Base-by-base conservation (phyloP, 2,113 vertebrate genomes). In the Brachyhypopomus gauderio region DNA sequence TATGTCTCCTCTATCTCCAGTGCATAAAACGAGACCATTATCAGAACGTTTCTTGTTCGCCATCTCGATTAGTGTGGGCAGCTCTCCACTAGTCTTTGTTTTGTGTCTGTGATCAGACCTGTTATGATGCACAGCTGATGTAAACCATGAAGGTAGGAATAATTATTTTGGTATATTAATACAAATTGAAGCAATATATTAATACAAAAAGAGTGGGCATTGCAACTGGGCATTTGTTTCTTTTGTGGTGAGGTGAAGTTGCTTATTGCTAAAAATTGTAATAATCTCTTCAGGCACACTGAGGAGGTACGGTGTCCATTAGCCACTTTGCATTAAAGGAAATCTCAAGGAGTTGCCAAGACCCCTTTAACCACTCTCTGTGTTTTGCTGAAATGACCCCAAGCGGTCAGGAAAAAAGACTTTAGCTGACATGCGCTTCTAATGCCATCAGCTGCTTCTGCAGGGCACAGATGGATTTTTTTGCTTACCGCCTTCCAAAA, bases 201-300 rank as follows among this genome's bases (percentile, higher is more conserved):
- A 45, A 76, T 60, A 58, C 73, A 58, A 30, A 75, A 79, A 84
- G 75, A 81, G 85, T 71, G 70, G 64, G 20, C 52, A 6, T 45
- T 45, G 56, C 48, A 56, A 34, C 55, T 62, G n/a, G n/a, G n/a
- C n/a, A n/a, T 74, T 41, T 75, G 38, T 74, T 56, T 60, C 48
- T 72, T 72, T 75, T 85, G 71, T 83, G 78, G 83, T 79, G 56
- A 75, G 0, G 25, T 69, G 56, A 58, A 75, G 38, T 23, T 48
- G 66, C 67, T 84, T 80, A 83, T 86, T 77, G 78, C 58, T 60
- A 19, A 14, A 63, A 38, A 52, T 73, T 83, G 16, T 52, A 76
- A 77, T 84, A 30, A 8, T 34, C 69, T 71, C 45, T 22, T 30
- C 30, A 55, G 48, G 23, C 62, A 41, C 41, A 74, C 73, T n/a